Conservation (phyloP, 1,140 invertebrate species). For the Frieseomelitta varia region DNA sequence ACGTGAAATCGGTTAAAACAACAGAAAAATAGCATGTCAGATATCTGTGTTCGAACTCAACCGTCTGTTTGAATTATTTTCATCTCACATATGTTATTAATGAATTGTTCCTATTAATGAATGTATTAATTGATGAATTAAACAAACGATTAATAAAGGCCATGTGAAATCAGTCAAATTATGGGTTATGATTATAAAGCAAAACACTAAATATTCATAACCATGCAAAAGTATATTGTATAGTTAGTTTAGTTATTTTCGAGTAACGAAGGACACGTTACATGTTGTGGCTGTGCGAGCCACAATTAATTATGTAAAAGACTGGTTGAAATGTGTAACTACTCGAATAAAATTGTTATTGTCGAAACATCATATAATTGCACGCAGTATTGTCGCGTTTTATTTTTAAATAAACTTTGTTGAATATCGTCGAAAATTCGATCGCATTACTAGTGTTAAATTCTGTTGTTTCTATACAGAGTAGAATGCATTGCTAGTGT, state of each 20-base stretch:
- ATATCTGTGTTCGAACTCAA: no score
- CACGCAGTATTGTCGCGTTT: not conserved
- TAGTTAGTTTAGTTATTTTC: conserved; percentile 36
- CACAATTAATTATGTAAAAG: conserved; percentile 50
- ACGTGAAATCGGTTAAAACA: conserved; percentile 16
- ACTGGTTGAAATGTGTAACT: conserved; percentile 19
- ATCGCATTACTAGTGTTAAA: not conserved
- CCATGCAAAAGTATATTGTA: not conserved
- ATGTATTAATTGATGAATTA: not conserved
- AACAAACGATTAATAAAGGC: not conserved
- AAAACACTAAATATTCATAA: not conserved
- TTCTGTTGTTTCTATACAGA: not conserved
- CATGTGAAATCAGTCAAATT: conserved; percentile 5
- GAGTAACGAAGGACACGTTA: conserved; percentile 5
- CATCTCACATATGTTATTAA: not conserved
- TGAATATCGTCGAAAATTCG: not conserved
- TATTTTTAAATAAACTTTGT: not conserved
- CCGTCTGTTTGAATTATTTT: not conserved
- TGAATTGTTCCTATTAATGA: no score
- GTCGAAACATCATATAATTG: conserved; percentile 14
- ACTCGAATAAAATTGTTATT: conserved; percentile 25
- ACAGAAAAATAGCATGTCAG: not conserved
- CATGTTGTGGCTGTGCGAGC: not conserved
- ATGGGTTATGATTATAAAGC: not conserved
- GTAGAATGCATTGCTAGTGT: no score